Evolutionary conservation across 2,888 invertebrate species (phyloP).

Genomic region (Vanessa cardui): DNA sequence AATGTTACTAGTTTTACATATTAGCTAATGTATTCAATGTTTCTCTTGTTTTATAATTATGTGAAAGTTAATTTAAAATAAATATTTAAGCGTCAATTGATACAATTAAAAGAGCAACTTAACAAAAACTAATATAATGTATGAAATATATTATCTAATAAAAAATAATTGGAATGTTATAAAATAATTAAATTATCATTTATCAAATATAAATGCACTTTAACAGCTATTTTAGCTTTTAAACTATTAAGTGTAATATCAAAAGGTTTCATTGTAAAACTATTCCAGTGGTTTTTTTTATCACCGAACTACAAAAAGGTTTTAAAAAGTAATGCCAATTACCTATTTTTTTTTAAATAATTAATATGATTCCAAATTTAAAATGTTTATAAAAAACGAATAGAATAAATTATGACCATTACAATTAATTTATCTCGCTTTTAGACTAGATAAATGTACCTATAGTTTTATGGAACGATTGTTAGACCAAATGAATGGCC

Average conservation of each 20-base stretch:
- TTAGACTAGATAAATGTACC: slow-evolving; percentile 18
- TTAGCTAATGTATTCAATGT: too few species aligned
- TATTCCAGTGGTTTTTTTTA: background rate
- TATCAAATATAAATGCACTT: background rate
- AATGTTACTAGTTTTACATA: too few species aligned
- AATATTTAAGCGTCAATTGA: too few species aligned
- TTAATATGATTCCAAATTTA: background rate
- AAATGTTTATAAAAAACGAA: background rate
- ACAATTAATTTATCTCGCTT: slow-evolving; percentile 18
- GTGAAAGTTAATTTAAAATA: too few species aligned
- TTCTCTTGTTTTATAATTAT: too few species aligned
- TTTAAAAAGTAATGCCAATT: background rate
- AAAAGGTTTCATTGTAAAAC: background rate
- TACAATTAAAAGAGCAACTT: background rate
- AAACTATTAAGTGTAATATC: background rate
- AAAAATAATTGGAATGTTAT: background rate
- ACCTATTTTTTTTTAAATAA: background rate
- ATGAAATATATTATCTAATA: background rate
- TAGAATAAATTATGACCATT: background rate
- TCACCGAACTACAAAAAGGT: background rate
- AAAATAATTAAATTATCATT: slow-evolving; percentile 3
- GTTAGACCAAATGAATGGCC: slow-evolving; percentile 80
- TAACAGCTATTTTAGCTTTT: slow-evolving; percentile 4
- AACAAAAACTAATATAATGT: background rate
- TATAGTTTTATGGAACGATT: slow-evolving; percentile 35